Base-by-base conservation (phyloP, 2,888 invertebrate genomes). In the Rhingia campestris region DNA sequence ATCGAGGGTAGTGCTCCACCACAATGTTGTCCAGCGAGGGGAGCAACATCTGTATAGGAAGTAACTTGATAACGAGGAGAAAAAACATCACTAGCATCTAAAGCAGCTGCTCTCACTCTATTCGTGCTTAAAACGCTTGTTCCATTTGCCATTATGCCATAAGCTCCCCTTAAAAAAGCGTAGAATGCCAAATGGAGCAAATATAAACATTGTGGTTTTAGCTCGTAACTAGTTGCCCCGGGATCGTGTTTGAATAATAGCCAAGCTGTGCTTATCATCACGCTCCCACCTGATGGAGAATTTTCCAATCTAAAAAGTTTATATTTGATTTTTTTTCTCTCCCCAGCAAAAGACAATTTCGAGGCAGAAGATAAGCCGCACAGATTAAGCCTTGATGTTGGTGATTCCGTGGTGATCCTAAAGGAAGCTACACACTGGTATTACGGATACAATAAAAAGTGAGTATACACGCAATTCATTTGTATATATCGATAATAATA, bases 381-480 rank as follows among this genome's bases (percentile, higher is more conserved):
- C 88, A 90, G 92, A 59, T 86, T 92, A 39, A 89, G 87, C 61
- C 82, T 92, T 84, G 92, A 92, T 88, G 91, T 92, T 81, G 91
- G 91, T 45, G 91, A 92, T 87, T 86, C 90, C 35, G 89, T 92
- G 73, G 89, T 92, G 58, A 90, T 92, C 86, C 88, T 91, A 43
- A 90, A 90, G 85, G 91, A 91, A 86, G 90, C 90, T 58, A 88
- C 90, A 49, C 89, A 91, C 81, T 92, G 91, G 91, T 92, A 90
- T 88, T 92, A 91, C 88, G 91, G 91, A 77, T 92, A 90, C 86
- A 91, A 89, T 80, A 91, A 91, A 87, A 89, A 89, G 91, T 91
- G 80, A 90, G 91, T 90, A 74, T 2, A 43, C 9, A 12, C 9
- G 3, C 37, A n/a, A 2, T 39, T 10, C 2, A 0, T 5, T 14